Conservation (phyloP, 2,797 vertebrate genomes). For the Platyrinchus mystaceus region DNA sequence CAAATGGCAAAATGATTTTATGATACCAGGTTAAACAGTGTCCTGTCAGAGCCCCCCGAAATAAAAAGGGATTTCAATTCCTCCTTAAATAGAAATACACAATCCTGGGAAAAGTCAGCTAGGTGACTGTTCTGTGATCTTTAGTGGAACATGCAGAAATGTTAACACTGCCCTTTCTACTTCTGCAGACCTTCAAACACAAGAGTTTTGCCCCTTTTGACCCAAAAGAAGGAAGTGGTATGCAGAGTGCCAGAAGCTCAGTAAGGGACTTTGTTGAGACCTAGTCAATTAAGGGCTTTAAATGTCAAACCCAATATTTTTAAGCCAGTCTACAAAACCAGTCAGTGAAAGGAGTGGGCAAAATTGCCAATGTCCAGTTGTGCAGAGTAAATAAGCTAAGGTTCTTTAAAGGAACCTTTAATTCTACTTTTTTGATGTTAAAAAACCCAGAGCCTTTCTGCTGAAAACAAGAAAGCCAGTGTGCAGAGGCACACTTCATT, state of each 20-base stretch:
- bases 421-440: neutral
- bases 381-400: neutral
- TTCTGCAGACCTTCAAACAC: conserved; percentile 38
- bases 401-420: conserved; percentile 17
- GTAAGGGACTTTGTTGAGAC: neutral
- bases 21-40: neutral
- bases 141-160: conserved; percentile 29
- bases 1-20: neutral
- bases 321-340: conserved; percentile 7
- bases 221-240: conserved; percentile 29
- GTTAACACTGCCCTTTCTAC: conserved; percentile 37
- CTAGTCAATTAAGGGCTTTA: conserved; percentile 41
- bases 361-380: conserved; percentile 16
- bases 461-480: neutral
- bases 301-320: conserved; percentile 46
- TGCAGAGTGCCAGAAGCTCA: conserved; percentile 22
- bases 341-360: neutral
- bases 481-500: neutral
- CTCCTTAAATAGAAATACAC: neutral
- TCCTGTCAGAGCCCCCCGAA: neutral
- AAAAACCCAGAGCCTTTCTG: neutral
- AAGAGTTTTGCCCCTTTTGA: conserved; percentile 50
- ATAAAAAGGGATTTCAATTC: neutral
- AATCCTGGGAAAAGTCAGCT: conserved; percentile 11
- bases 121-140: conserved; percentile 7